Conservation (phyloP, 2,113 vertebrate species). For the Dromiciops gliroides region DNA sequence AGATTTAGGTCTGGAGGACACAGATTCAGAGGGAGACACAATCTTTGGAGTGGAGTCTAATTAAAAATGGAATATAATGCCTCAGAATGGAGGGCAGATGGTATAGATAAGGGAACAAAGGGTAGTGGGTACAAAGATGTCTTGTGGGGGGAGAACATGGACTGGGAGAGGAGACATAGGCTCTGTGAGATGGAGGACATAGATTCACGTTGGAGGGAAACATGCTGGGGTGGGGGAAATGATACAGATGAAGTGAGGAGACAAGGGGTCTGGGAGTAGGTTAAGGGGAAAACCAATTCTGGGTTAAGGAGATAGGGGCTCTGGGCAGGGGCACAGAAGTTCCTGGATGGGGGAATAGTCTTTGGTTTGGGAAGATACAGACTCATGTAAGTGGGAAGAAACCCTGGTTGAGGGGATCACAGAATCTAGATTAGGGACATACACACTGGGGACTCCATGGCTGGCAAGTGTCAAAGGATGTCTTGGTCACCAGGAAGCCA, state of each 20-base stretch:
- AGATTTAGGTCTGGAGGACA: not conserved
- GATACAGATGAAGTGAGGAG: not conserved
- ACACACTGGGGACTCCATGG: not conserved
- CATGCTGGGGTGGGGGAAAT: not conserved
- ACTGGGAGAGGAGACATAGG: not conserved
- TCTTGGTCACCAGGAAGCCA: not conserved
- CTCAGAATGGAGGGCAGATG: not conserved
- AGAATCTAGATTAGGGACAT: not conserved
- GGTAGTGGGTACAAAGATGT: not conserved
- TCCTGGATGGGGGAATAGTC: not conserved
- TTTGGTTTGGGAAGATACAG: not conserved
- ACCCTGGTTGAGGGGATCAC: not conserved
- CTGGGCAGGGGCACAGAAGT: too few relatives aligned
- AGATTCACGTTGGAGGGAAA: not conserved
- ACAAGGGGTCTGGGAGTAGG: not conserved
- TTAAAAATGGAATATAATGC: not conserved
- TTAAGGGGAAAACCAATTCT: rapidly evolving
- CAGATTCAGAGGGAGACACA: not conserved
- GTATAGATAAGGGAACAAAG: not conserved
- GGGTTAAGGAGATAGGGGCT: not conserved
- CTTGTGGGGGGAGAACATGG: not conserved
- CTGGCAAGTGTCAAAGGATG: not conserved
- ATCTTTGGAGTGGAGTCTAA: not conserved
- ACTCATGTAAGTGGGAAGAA: not conserved
- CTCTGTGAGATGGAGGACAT: not conserved